Base-by-base conservation (phyloP, 2,888 invertebrate species). In the Stenolophus ochropezus region DNA sequence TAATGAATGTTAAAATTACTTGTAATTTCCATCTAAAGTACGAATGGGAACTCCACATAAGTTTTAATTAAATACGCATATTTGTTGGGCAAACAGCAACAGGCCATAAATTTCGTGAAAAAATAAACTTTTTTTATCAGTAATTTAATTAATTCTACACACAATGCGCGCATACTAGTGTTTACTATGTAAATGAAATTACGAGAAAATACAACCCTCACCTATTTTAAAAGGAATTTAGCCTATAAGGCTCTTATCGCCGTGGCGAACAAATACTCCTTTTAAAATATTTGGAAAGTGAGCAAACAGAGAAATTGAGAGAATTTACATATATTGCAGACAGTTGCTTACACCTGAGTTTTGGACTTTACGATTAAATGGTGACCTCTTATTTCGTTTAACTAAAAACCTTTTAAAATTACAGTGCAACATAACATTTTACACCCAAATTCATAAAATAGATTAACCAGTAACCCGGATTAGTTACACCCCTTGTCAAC, bases 111-210 rank as follows among this genome's bases (percentile, higher is more conserved):
- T 47, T 65, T 21, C 1, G 18, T 11, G 14, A 8, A 65, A 61
- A 77, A 77, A 77, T 77, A 77, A 77, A 77, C 65, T 14, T 77
- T 77, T 58, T 77, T 77, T 65, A 77, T 76, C 76, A 76, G 58
- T 77, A 77, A 77, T 77, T 61, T 76, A 25, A 58, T 76, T 76
- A 61, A 77, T 61, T 77, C 23, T 49, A 18, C 18, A 61, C 47
- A 77, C 49, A 65, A 75, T 53, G 25, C 53, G 53, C 14, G 53
- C 51, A 14, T 33, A 20, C 33, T 53, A 53, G 21, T 76, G 42
- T 76, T 76, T 76, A 56, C 42, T 76, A 76, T 76, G 76, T 76
- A 76, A 58, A 76, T 76, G 21, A 76, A 76, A 33, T 76, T 76
- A 20, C 53, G 58, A 20, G 42, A 76, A 76, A 76, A 76, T 76